Evolutionary conservation across 2,888 invertebrate genomes (phyloP).

Genomic region (Lasioglossum calceatum): DNA sequence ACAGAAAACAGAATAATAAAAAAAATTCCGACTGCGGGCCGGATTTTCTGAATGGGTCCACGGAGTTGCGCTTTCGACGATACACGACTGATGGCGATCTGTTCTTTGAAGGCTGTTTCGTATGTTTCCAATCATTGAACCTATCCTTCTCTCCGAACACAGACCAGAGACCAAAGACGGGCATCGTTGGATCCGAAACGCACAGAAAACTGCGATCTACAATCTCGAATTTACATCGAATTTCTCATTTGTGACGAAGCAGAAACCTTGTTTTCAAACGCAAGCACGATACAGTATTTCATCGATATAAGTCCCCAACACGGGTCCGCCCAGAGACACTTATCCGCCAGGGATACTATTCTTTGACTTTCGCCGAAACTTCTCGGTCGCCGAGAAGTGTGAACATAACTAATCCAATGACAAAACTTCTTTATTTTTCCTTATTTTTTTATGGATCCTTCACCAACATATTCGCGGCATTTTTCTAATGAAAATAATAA

Average conservation of each 20-base stretch:
- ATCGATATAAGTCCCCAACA: no score
- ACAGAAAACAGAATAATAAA: constrained; percentile 53
- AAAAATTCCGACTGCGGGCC: constrained; percentile 74
- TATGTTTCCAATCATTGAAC: neutral
- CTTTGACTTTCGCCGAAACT: no score
- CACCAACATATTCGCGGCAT: no score
- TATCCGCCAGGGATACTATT: no score
- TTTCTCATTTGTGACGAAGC: neutral
- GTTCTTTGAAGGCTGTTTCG: constrained; percentile 19
- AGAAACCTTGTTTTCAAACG: neutral
- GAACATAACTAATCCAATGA: no score
- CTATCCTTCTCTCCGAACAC: neutral
- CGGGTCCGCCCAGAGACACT: no score
- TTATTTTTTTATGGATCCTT: no score
- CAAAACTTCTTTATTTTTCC: no score
- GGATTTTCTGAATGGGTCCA: constrained; percentile 79
- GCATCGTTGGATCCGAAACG: neutral
- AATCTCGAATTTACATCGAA: neutral
- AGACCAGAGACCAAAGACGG: neutral
- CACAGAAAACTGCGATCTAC: neutral
- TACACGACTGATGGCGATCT: constrained; percentile 16
- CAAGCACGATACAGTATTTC: no score
- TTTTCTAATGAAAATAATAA: no score
- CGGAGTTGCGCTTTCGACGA: constrained; percentile 74
- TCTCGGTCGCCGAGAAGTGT: no score